phyloP scores from a whole-genome alignment of 2,113 vertebrate genomes.

The Astur gentilis region DNA sequence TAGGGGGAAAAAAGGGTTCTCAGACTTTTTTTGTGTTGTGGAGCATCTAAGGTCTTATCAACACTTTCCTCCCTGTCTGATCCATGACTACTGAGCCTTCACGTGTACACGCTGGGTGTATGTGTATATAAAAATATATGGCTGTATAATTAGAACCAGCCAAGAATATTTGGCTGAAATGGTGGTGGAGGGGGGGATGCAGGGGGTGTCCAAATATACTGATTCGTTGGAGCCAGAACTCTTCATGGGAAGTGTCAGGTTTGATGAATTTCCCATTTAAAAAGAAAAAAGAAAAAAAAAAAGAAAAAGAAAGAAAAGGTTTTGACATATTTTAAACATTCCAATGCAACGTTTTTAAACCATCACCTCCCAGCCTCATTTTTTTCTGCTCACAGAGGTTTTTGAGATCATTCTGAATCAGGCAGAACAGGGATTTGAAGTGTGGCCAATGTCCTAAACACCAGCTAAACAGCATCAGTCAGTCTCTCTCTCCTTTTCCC shows the following conservation, averaged over 20 bases:
- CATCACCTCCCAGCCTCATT: constrained; percentile 1
- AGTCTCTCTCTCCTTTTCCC: neutral
- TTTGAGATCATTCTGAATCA: constrained; percentile 22
- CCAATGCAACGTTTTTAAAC: neutral
- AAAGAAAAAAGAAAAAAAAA: no score
- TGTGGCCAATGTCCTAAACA: neutral
- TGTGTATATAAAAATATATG: constrained; percentile 40
- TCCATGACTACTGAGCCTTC: neutral
- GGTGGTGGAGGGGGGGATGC: neutral
- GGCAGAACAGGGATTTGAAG: constrained; percentile 24
- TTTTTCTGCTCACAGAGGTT: neutral
- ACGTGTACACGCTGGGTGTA: neutral
- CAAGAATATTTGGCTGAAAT: constrained; percentile 48
- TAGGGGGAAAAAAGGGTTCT: neutral
- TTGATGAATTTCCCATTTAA: constrained; percentile 50
- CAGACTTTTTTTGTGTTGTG: neutral
- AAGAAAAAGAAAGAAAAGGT: neutral
- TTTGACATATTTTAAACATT: constrained; percentile 56
- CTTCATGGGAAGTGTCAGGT: constrained; percentile 34
- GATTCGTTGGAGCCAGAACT: constrained; percentile 13
- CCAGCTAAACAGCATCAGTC: neutral
- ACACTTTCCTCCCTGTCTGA: neutral
- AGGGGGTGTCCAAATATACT: neutral
- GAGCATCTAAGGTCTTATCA: constrained; percentile 38
- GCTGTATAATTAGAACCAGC: constrained; percentile 54